phyloP scores from a whole-genome alignment of 2,113 vertebrate genomes.

The Anser cygnoides region DNA sequence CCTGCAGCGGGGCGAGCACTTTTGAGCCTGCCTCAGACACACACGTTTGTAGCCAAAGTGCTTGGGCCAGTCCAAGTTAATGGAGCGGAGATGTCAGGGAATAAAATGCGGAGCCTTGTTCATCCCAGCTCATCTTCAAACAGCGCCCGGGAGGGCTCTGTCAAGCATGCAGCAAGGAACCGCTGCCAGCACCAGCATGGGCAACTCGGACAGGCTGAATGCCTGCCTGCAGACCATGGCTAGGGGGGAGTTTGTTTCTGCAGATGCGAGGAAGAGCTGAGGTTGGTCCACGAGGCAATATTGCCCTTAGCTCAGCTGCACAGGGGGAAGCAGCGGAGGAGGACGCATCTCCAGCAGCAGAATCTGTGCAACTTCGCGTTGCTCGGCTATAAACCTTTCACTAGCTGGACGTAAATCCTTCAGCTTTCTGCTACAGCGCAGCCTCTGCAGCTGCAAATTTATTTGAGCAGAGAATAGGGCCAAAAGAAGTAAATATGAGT shows the following conservation, averaged over 20 bases:
- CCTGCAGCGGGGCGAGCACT: background rate
- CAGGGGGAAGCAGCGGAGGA: background rate
- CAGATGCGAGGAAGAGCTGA: background rate
- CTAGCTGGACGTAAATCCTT: conserved; percentile 73
- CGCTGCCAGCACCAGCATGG: background rate
- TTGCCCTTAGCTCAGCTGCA: background rate
- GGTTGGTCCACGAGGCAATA: background rate
- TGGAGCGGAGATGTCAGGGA: background rate
- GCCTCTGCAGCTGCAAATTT: conserved; percentile 67
- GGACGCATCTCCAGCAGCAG: conserved; percentile 30
- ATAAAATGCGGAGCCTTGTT: background rate
- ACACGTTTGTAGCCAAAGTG: accelerated
- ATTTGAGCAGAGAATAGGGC: conserved; percentile 15
- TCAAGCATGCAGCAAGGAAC: accelerated
- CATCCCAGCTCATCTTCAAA: background rate
- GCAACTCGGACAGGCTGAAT: background rate
- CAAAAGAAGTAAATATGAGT: conserved; percentile 39
- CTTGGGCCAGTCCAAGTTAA: background rate
- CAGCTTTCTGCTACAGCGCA: conserved; percentile 50
- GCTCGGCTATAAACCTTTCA: conserved; percentile 73
- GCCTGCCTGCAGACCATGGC: background rate
- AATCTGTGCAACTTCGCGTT: conserved; percentile 50
- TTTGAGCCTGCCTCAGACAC: background rate
- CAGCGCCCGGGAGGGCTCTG: background rate
- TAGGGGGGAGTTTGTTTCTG: background rate